Percentiles rank a stretch among this genome's conserved stretches.
Conservation (phyloP, 2,888 invertebrate genomes). For the Pachliopta kotzebuea region DNA sequence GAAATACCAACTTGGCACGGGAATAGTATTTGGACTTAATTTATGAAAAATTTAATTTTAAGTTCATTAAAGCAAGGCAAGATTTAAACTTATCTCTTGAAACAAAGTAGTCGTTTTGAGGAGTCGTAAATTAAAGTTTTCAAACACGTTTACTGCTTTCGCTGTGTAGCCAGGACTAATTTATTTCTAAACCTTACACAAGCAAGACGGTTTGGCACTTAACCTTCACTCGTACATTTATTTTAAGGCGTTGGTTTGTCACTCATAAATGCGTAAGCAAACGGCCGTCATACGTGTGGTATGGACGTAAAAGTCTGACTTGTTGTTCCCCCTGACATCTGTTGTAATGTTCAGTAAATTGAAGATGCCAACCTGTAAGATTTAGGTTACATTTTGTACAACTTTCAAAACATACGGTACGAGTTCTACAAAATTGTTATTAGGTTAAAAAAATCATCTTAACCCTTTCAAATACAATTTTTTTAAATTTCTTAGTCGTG, state of each 20-base stretch:
- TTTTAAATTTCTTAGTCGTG: too few relatives aligned
- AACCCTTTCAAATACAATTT: too few relatives aligned
- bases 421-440: neutral
- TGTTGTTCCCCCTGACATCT: slow-evolving; percentile 37
- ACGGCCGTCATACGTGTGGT: slow-evolving; percentile 27
- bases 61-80: slow-evolving; percentile 5
- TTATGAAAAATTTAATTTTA: neutral
- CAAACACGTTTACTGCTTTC: slow-evolving; percentile 57
- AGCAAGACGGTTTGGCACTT: slow-evolving; percentile 37
- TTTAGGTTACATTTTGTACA: slow-evolving; percentile 27
- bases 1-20: neutral
- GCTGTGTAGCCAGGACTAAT: slow-evolving; percentile 62
- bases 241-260: slow-evolving; percentile 40
- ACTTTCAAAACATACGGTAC: neutral
- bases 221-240: slow-evolving; percentile 42
- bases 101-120: slow-evolving; percentile 38
- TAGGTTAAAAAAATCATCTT: too few relatives aligned
- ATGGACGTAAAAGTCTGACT: slow-evolving; percentile 45
- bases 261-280: slow-evolving; percentile 31
- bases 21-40: neutral
- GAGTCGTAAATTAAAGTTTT: slow-evolving; percentile 52
- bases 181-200: slow-evolving; percentile 47
- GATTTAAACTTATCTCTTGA: slow-evolving; percentile 31
- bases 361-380: slow-evolving; percentile 34
- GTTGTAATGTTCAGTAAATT: slow-evolving; percentile 39